These are phyloP conservation scores for Syritta pipiens DNA, from an alignment of 2,888 invertebrate genomes.

Conservation along the genomic window DNA sequence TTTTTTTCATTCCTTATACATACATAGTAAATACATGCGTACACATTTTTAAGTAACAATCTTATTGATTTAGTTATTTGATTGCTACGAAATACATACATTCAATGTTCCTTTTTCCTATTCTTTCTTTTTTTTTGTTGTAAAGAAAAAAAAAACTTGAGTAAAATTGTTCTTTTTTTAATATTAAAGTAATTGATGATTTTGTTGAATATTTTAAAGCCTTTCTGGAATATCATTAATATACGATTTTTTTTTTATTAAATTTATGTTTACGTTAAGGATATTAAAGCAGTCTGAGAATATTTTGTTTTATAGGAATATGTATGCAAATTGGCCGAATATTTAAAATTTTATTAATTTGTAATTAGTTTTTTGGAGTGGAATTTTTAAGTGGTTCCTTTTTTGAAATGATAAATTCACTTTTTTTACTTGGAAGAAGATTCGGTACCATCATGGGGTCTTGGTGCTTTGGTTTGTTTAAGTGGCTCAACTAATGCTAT, in stretches of 20 bases:
- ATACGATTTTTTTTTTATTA: neutral
- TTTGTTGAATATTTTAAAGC: slow-evolving; percentile 35
- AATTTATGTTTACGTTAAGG: slow-evolving; percentile 21
- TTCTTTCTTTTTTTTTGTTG: neutral
- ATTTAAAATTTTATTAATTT: neutral
- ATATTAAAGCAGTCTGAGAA: slow-evolving; percentile 47
- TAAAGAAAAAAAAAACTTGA: neutral
- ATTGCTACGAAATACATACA: slow-evolving; percentile 13
- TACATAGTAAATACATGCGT: slow-evolving; percentile 44
- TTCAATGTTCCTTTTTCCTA: neutral
- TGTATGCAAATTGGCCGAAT: slow-evolving; percentile 3
- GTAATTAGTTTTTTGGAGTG: slow-evolving; percentile 17
- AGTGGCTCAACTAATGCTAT: too few species aligned
- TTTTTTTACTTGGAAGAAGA: too few species aligned
- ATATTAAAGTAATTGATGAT: slow-evolving; percentile 21
- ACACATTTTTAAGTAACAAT: slow-evolving; percentile 63
- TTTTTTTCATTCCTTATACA: slow-evolving; percentile 34
- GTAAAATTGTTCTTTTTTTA: slow-evolving; percentile 17
- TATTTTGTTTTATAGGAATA: slow-evolving; percentile 25
- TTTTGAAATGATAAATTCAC: too few species aligned
- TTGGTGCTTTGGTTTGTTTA: too few species aligned
- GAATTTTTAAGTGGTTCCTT: slow-evolving; percentile 34
- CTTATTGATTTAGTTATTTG: slow-evolving; percentile 42
- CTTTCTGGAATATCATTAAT: slow-evolving; percentile 1
- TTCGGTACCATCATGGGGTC: too few species aligned